phyloP scores from a whole-genome alignment of 1,140 invertebrate species.

The Pseudomyrmex sp. region DNA sequence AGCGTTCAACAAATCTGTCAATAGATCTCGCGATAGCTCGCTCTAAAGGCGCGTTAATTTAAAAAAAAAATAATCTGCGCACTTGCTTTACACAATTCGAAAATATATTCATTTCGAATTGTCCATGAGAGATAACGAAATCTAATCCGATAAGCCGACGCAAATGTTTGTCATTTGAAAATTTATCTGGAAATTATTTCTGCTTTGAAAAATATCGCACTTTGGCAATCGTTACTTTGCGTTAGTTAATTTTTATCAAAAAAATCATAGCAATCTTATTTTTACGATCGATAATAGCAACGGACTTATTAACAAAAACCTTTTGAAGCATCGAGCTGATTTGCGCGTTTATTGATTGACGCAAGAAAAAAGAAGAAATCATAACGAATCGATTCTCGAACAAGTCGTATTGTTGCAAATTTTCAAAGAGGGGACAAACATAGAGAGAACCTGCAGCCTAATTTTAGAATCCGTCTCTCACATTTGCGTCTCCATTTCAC shows the following conservation, averaged over 20 bases:
- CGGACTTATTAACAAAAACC: neutral
- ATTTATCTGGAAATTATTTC: neutral
- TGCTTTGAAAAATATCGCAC: neutral
- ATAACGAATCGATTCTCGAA: neutral
- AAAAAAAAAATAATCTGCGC: neutral
- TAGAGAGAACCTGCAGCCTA: conserved; percentile 21
- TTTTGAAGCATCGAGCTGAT: neutral
- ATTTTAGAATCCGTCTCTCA: conserved; percentile 66
- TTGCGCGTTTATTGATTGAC: neutral
- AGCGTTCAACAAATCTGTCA: no score
- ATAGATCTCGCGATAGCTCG: no score
- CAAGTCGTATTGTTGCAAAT: neutral
- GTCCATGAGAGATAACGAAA: neutral
- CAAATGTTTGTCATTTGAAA: neutral
- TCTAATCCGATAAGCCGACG: no score
- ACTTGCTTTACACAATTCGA: neutral
- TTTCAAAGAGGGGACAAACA: conserved; percentile 18
- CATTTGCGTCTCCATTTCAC: conserved; percentile 33
- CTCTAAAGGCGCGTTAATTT: neutral
- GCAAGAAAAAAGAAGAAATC: neutral
- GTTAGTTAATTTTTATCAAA: neutral
- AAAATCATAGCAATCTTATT: neutral
- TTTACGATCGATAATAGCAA: neutral
- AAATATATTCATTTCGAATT: neutral
- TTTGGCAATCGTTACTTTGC: neutral